Evolutionary conservation across 2,113 vertebrate genomes (phyloP), one percentile per base, ranked within the genome.

Genomic region (Coregonus clupeaformis): DNA sequence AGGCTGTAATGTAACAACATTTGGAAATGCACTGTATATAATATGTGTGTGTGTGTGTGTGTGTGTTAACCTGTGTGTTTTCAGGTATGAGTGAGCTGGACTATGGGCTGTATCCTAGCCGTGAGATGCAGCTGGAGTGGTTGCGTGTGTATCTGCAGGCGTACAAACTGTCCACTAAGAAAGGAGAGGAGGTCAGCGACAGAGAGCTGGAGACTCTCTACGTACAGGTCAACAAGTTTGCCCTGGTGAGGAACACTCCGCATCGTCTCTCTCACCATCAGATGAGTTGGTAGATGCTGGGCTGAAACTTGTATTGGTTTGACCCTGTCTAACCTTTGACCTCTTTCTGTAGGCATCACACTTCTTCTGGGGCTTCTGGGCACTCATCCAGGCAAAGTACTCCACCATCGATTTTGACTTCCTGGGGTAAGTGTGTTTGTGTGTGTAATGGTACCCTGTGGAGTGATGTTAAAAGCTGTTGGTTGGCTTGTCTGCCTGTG

Each of bases 281-380:
- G 16, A 52, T 52, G 14, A 16, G 7, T 42, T 42, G 36, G 36
- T 52, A 16, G 16, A 52, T 18, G 16, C 49, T 18, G 14, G 14
- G 49, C 49, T 52, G 16, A 18, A 18, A 52, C 49, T 18, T 52
- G 18, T 14, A 52, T 18, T 16, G 1, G 49, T 52, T 52, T 52
- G 49, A 22, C 5, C n/a, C 57, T 60, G 57, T 60, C 57, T 60
- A 7, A 22, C 75, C 64, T 77, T n/a, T 68, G 1, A 24, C 76
- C 30, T 75, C 12, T 77, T 63, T 76, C 36, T 76, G 7, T 89
- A 99, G 98, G 97, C 96, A 0, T 99, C 98, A 47, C 98, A 99
- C 87, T 97, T 97, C 90, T 94, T 99, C 76, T 99, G 98, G 98
- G 98, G 94, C 0, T 97, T 97, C 88, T 99, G 98, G 98, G 95